These are phyloP conservation scores for Microcebus griseorufus DNA, from an alignment of 2,113 vertebrate species.

Conservation along the genomic window DNA sequence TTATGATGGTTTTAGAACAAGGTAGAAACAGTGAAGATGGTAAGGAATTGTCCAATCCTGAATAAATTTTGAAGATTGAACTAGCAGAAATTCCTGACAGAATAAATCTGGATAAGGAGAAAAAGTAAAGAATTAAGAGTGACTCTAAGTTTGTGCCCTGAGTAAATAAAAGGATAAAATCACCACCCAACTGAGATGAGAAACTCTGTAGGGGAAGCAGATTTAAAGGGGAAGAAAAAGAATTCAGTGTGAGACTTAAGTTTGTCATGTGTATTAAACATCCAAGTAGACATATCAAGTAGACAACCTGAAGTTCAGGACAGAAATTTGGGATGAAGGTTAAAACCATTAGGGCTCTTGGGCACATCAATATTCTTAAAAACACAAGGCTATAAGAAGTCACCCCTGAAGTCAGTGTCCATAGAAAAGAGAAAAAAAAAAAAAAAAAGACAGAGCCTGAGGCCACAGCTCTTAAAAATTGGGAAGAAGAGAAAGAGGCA, in stretches of 20 bases:
- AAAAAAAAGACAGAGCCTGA: background rate
- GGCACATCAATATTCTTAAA: background rate
- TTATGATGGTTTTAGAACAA: background rate
- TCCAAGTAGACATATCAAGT: background rate
- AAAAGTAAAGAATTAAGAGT: background rate
- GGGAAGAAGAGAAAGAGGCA: background rate
- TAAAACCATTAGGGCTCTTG: background rate
- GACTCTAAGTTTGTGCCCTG: background rate
- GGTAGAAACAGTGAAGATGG: background rate
- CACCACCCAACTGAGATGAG: background rate
- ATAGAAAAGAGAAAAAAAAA: background rate
- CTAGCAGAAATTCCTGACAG: background rate
- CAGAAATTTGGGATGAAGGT: background rate
- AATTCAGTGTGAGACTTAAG: background rate
- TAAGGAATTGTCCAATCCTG: background rate
- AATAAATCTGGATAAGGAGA: background rate
- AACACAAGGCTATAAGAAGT: background rate
- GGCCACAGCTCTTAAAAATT: background rate
- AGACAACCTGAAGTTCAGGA: background rate
- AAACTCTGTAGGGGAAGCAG: background rate
- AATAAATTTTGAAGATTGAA: background rate
- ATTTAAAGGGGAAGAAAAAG: background rate
- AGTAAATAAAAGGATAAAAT: background rate
- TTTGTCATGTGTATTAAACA: background rate
- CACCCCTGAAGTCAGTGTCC: background rate